Base-by-base conservation (phyloP, 2,888 invertebrate genomes). In the Tanytarsus gracilentus region DNA sequence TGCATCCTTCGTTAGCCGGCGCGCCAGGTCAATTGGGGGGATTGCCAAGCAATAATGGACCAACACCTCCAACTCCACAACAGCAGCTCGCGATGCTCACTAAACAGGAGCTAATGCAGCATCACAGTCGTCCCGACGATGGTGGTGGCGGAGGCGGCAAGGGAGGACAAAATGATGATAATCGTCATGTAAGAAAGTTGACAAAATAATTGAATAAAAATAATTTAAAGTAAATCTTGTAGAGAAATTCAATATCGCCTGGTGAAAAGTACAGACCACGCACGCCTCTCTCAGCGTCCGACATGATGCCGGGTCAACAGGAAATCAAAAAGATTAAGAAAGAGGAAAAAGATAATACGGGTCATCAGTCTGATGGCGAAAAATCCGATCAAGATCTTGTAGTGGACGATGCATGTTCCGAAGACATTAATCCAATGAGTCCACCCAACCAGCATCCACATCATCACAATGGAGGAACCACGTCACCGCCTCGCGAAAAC, bases 301-400 rank as follows among this genome's bases (percentile, higher is more conserved):
- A 77, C 56, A 76, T 79, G 65, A 81, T 82, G 18, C 84, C 84
- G 68, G 81, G 84, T 6, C 44, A n/a, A n/a, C 80, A 81, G 64
- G 77, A 77, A 59, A 76, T 79, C 65, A 79, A 83, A 69, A 85
- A 85, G 70, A 75, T 86, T 66, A 85, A 88, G 75, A 88, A 88
- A 73, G 88, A 89, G 72, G 89, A 89, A 68, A 88, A 88, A 74
- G 85, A 85, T 69, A 78, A 84, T 74, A 86, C 86, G 62, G 69
- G 75, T 64, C 75, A 84, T 83, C 86, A 86, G 69, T 86, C 85
- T 71, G 88, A 88, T 71, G 88, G 86, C 61, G 88, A 88, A 70
- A 89, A 89, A 72, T 86, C 86, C 69, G 91, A 93, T 70, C 88
- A 92, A 77, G 94, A 95, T 71, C 76, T 96, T 67, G 95, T 96